Evolutionary conservation across 2,113 vertebrate genomes (phyloP).

Genomic region (Tringa solitaria): DNA sequence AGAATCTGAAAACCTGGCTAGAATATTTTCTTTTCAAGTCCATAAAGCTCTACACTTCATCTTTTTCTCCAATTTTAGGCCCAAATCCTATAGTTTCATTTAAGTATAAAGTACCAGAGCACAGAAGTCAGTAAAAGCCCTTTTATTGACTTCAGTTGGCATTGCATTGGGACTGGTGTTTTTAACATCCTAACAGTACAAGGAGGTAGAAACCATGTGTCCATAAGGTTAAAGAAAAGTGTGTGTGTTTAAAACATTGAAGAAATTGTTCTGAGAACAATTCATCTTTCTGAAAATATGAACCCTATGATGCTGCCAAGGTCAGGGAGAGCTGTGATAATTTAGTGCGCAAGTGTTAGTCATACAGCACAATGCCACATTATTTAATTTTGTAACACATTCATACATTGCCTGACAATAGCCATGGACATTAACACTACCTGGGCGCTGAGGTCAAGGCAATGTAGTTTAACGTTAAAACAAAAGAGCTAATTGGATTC

Average conservation of each 20-base stretch:
- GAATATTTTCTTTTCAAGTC: not conserved
- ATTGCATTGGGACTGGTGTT: not conserved
- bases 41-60: not conserved
- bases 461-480: conserved; percentile 5
- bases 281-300: conserved; percentile 67
- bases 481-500: conserved; percentile 61
- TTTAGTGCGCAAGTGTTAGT: conserved; percentile 60
- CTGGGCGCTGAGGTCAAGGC: conserved; percentile 64
- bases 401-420: conserved; percentile 59
- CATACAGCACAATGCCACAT: conserved; percentile 59
- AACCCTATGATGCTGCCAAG: conserved; percentile 67
- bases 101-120: conserved; percentile 5
- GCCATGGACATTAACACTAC: conserved; percentile 33
- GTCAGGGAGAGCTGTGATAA: conserved; percentile 69
- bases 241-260: conserved; percentile 51
- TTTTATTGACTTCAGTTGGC: conserved; percentile 31
- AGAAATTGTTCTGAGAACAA: conserved; percentile 65
- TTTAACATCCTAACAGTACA: conserved; percentile 19
- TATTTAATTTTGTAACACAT: conserved; percentile 67
- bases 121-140: not conserved
- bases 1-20: not conserved
- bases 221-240: conserved; percentile 52
- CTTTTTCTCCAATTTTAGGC: not conserved
- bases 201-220: not conserved
- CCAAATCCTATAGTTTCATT: not conserved